phyloP scores from a whole-genome alignment of 1,140 invertebrate genomes.

The Propsilocerus akamusi region DNA sequence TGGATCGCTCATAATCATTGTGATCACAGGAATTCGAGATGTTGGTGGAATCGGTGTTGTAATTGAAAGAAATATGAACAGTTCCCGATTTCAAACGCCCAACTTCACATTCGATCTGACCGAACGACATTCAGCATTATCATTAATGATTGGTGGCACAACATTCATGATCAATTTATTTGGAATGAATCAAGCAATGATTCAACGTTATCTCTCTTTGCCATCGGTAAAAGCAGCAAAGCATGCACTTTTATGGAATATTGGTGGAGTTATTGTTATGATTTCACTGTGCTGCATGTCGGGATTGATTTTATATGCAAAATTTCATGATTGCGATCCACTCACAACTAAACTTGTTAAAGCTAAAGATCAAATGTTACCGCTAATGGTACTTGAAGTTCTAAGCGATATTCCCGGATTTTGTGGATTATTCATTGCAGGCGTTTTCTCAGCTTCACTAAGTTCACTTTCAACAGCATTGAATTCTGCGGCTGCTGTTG shows the following conservation, averaged over 20 bases:
- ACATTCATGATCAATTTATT: slow-evolving; percentile 43
- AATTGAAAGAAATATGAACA: slow-evolving; percentile 31
- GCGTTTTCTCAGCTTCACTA: slow-evolving; percentile 52
- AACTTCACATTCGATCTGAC: slow-evolving; percentile 49
- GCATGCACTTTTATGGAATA: slow-evolving; percentile 26
- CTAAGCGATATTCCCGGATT: slow-evolving; percentile 42
- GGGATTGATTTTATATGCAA: slow-evolving; percentile 53
- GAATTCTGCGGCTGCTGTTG: slow-evolving; percentile 64
- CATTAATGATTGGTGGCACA: slow-evolving; percentile 44
- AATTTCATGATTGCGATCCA: slow-evolving; percentile 52
- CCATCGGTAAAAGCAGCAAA: slow-evolving; percentile 36
- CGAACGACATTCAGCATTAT: slow-evolving; percentile 50
- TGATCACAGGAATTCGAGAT: slow-evolving; percentile 41
- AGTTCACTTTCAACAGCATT: slow-evolving; percentile 63
- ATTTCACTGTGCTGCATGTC: slow-evolving; percentile 42
- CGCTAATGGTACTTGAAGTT: slow-evolving; percentile 56
- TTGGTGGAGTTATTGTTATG: slow-evolving; percentile 35
- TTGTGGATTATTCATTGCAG: slow-evolving; percentile 57
- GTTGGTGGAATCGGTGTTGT: slow-evolving; percentile 45
- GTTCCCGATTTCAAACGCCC: slow-evolving; percentile 36
- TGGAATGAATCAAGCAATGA: slow-evolving; percentile 54
- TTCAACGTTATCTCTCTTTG: slow-evolving; percentile 37
- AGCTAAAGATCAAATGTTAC: slow-evolving; percentile 44
- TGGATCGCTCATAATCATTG: slow-evolving; percentile 43
- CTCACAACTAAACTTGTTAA: slow-evolving; percentile 34